Base-by-base conservation (phyloP, 2,888 invertebrate species). In the Tethea ocularis region DNA sequence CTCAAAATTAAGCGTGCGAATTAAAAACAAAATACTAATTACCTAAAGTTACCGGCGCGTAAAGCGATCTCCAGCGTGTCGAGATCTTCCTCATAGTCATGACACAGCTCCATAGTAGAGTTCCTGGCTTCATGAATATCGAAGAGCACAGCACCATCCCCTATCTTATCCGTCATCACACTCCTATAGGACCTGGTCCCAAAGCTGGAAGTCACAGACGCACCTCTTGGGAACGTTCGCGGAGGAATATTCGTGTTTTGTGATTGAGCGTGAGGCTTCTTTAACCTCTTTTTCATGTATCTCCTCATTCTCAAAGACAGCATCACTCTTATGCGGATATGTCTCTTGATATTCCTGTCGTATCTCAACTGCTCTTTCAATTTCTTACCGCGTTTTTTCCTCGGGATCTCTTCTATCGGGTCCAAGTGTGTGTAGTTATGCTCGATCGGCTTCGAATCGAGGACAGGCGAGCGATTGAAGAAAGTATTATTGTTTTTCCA, bases 311-410 rank as follows among this genome's bases (percentile, higher is more conserved):
- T 90, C 63, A 96, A 84, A 13, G 95, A 95, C 71, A 96, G 86
- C 94, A 96, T 95, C 55, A 96, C 94, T 17, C 96, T 89, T 22
- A 96, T 94, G 60, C 95, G 91, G 24, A 96, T 94, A 75, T 95
- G 95, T 24, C 95, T 87, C 57, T 95, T 95, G 1, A 95, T 94
- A 72, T 94, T 94, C 64, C 94, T 93, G 69, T 95, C 95, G 60
- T 94, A 94, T 23, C 93, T 85, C 58, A 93, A 59, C 64, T 93
- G 91, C 64, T 93, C 93, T 67, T 94, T 94, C 52, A 93, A 61
- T 68, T 84, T 84, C 66, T 83, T 86, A 56, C 83, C 84, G 29
- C 84, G 67, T 64, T 83, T 84, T 70, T 81, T 87, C 61, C 79
- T 78, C 5, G 92, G 92, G 15, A 90, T 73, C 71, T 93, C 93